phyloP scores from a whole-genome alignment of 2,888 invertebrate genomes.

The Baronia brevicornis region DNA sequence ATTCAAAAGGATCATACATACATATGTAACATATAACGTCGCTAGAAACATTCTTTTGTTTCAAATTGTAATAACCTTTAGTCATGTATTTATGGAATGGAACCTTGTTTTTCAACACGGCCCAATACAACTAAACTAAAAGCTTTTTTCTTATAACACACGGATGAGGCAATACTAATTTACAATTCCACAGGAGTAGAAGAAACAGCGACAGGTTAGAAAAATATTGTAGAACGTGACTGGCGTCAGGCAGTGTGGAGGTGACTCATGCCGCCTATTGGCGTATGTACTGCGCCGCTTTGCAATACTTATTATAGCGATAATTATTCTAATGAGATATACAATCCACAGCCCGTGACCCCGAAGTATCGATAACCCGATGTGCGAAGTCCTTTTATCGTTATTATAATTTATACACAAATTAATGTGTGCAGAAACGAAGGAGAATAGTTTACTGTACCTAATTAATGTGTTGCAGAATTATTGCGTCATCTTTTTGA shows the following conservation, averaged over 20 bases:
- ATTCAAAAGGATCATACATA: no score
- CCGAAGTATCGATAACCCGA: conserved; percentile 32
- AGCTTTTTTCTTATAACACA: conserved; percentile 9
- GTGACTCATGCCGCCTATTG: conserved; percentile 31
- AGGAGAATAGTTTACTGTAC: no score
- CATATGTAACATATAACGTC: no score
- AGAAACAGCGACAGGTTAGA: conserved; percentile 19
- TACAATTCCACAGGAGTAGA: conserved; percentile 13
- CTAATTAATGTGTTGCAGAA: no score
- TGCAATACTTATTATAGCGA: conserved; percentile 26
- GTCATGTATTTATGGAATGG: no score
- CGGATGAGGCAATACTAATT: conserved; percentile 3
- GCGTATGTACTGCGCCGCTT: conserved; percentile 29
- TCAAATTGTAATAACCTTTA: no score
- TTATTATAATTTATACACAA: conserved; percentile 27
- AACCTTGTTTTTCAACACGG: no score
- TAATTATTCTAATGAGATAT: conserved; percentile 41
- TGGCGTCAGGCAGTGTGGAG: conserved; percentile 25
- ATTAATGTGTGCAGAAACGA: conserved; percentile 2
- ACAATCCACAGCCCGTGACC: conserved; percentile 40
- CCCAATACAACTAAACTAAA: no score
- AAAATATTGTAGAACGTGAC: conserved; percentile 35
- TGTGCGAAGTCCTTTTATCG: conserved; percentile 42
- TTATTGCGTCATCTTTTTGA: no score
- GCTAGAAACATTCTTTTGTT: no score